phyloP scores from a whole-genome alignment of 2,888 invertebrate species.

The Oasisia sp. region DNA sequence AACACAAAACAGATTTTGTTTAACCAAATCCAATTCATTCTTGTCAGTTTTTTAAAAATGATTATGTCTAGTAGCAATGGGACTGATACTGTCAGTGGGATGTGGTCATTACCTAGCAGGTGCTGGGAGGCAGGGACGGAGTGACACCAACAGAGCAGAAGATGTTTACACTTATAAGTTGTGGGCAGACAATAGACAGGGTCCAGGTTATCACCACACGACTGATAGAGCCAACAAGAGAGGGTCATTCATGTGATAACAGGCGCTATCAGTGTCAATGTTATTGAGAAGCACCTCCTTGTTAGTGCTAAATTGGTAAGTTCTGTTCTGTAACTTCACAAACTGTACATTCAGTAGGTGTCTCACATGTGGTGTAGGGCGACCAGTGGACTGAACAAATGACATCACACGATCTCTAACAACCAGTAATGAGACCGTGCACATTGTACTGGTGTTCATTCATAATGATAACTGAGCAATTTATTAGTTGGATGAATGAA shows the following conservation, averaged over 20 bases:
- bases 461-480: conserved; percentile 19
- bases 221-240: not conserved
- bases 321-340: not conserved
- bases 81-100: conserved; percentile 8
- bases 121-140: not conserved
- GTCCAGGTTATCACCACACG: not conserved
- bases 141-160: not conserved
- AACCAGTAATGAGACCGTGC: conserved; percentile 22
- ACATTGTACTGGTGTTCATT: conserved; percentile 20
- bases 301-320: not conserved
- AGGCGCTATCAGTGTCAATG: not conserved
- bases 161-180: not conserved
- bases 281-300: not conserved
- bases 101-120: not conserved
- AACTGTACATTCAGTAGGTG: not conserved
- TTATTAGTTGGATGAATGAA: conserved; percentile 24
- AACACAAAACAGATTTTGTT: not conserved
- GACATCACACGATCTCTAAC: conserved; percentile 20
- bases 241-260: not conserved
- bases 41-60: not conserved
- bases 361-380: not conserved
- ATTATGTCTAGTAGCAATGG: not conserved
- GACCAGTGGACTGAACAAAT: not conserved
- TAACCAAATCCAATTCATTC: conserved; percentile 17
- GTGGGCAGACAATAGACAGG: not conserved